phyloP scores from a whole-genome alignment of 64 coral and sea anemone genomes.

The Actinia equina region DNA sequence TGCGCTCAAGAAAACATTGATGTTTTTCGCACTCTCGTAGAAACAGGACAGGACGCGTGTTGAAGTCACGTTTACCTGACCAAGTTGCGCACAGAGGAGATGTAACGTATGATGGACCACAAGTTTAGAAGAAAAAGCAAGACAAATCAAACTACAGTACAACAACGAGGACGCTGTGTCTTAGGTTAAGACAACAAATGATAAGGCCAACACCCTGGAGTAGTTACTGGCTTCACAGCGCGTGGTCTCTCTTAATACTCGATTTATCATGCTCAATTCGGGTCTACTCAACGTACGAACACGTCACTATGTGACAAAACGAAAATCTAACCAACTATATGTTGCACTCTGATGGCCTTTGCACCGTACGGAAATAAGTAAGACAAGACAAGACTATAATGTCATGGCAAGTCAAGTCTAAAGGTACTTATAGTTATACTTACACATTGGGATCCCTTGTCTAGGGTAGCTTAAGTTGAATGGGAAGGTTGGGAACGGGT shows the following conservation, averaged over 20 bases:
- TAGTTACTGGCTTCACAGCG: not conserved
- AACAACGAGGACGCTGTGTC: not conserved
- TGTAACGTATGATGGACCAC: too few relatives aligned
- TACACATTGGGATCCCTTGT: slow-evolving; percentile 24
- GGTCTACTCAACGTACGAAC: not conserved
- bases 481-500: slow-evolving; percentile 15
- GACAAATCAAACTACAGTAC: not conserved
- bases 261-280: slow-evolving; percentile 6
- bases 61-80: not conserved
- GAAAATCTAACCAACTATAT: slow-evolving; percentile 15
- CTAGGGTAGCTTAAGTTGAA: not conserved
- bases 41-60: not conserved
- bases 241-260: not conserved
- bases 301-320: slow-evolving; percentile 12
- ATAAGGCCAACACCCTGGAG: not conserved
- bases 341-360: slow-evolving; percentile 18
- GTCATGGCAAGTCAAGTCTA: slow-evolving; percentile 25
- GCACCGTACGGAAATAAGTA: slow-evolving; percentile 29
- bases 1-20: not conserved
- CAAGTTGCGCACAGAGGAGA: too few relatives aligned
- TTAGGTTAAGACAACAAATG: not conserved
- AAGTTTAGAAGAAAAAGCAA: not conserved
- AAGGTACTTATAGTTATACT: not conserved
- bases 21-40: not conserved
- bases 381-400: slow-evolving; percentile 23